Base-by-base conservation (phyloP, 1,140 invertebrate genomes). In the Drosophila guanche region DNA sequence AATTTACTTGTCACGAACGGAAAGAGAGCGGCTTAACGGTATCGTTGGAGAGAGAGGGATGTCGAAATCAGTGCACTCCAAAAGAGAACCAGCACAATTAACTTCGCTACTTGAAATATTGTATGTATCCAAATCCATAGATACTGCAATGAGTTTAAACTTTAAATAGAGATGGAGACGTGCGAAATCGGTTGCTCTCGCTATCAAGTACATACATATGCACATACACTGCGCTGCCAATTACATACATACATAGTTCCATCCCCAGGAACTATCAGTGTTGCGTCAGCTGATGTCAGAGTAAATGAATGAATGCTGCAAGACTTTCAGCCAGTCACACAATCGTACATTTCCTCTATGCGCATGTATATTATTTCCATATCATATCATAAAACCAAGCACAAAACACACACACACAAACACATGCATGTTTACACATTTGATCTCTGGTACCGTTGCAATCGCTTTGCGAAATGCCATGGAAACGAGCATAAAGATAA, bases 401-500 rank as follows among this genome's bases (percentile, higher is more conserved):
- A 42, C n/a, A 55, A 6, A 1, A 37, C 33, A 25, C 41, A 7
- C 16, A 61, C 40, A 61, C 16, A 20, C 16, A 20, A 20, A 20
- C 0, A 20, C 16, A 1, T 20, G 16, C 16, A 20, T 20, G 16
- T 20, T 0, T 5, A 20, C 20, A n/a, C 25, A 23, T 20, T 68
- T 68, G 50, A 37, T 37, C 10, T 37, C 10, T 37, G 12, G 33
- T 37, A 37, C 33, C 8, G 10, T 37, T 37, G 33, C 33, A 37
- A 10, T 37, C 66, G 43, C 68, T 68, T 68, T 68, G 51, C 41
- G 42, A 68, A 69, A 68, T 48, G 65, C n/a, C 48, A 53, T 68
- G 29, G 23, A 54, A 47, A 27, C 6, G 27, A 40, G 8, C 33
- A 54, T 16, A 56, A 61, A 58, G 53, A 62, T 62, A 62, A 62